Percentiles rank a stretch among this genome's conserved stretches.
Conservation (phyloP, 2,113 vertebrate genomes). For the Callaeas wilsoni region DNA sequence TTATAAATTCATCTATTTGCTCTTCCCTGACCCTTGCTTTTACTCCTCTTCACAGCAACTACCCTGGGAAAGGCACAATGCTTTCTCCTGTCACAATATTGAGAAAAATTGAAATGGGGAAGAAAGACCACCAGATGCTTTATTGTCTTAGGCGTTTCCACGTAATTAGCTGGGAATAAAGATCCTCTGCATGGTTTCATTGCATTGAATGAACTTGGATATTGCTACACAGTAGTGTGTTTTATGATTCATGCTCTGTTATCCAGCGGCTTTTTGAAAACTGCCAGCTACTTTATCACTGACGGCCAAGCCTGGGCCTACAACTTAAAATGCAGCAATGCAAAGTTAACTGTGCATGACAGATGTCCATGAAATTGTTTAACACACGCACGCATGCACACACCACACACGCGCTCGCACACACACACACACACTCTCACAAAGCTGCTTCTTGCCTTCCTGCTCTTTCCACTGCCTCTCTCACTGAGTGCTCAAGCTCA, state of each 20-base stretch:
- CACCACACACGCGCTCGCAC: slow-evolving; percentile 1
- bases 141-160: slow-evolving; percentile 98
- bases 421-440: slow-evolving; percentile 58
- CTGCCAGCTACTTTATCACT: slow-evolving; percentile 84
- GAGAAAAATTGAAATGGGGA: slow-evolving; percentile 89
- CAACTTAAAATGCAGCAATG: slow-evolving; percentile 85
- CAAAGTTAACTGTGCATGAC: slow-evolving; percentile 96
- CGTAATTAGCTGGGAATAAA: slow-evolving; percentile 98
- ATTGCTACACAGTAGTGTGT: slow-evolving; percentile 87
- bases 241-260: slow-evolving; percentile 87
- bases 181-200: slow-evolving; percentile 88
- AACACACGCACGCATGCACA: slow-evolving; percentile 78
- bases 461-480: background rate
- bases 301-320: slow-evolving; percentile 74
- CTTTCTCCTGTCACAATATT: slow-evolving; percentile 94
- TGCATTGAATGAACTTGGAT: slow-evolving; percentile 97
- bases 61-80: slow-evolving; percentile 89
- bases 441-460: slow-evolving; percentile 57
- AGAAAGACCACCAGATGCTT: slow-evolving; percentile 99
- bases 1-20: slow-evolving; percentile 99
- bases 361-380: slow-evolving; percentile 95
- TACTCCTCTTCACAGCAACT: slow-evolving; percentile 79
- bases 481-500: background rate
- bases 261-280: slow-evolving; percentile 80
- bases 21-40: slow-evolving; percentile 92